These are phyloP conservation scores for Tiliqua scincoides DNA, from an alignment of 2,113 vertebrate genomes.

Conservation along the genomic window DNA sequence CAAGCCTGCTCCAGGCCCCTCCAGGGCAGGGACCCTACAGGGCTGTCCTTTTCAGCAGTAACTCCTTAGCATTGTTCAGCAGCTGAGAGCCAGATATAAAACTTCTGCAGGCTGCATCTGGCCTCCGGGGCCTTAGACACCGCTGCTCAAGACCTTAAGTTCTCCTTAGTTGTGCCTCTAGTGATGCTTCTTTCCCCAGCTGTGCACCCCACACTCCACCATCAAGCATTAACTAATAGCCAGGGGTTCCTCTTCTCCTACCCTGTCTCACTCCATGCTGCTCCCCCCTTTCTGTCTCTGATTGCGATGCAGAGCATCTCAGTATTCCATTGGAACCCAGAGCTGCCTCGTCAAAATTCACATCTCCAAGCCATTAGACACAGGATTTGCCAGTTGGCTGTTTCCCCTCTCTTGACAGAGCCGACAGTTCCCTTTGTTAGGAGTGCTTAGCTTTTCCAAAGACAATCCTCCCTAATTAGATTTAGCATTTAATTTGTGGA, in stretches of 20 bases:
- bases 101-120: too few species aligned
- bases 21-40: too few species aligned
- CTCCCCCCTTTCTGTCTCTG: not conserved
- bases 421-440: not conserved
- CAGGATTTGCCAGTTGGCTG: not conserved
- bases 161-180: too few species aligned
- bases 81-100: too few species aligned
- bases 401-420: not conserved
- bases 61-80: too few species aligned
- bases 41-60: too few species aligned
- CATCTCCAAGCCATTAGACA: not conserved
- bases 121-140: too few species aligned
- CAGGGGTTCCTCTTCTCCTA: not conserved
- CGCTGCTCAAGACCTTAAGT: too few species aligned
- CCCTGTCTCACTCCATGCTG: not conserved
- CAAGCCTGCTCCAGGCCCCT: too few species aligned
- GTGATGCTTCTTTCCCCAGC: too few species aligned
- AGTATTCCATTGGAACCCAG: not conserved
- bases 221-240: not conserved
- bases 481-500: not conserved
- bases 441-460: constrained; percentile 1
- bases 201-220: too few species aligned
- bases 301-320: not conserved
- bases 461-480: not conserved
- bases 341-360: not conserved